Conservation (phyloP, 2,113 vertebrate genomes). For the Channa maculata region DNA sequence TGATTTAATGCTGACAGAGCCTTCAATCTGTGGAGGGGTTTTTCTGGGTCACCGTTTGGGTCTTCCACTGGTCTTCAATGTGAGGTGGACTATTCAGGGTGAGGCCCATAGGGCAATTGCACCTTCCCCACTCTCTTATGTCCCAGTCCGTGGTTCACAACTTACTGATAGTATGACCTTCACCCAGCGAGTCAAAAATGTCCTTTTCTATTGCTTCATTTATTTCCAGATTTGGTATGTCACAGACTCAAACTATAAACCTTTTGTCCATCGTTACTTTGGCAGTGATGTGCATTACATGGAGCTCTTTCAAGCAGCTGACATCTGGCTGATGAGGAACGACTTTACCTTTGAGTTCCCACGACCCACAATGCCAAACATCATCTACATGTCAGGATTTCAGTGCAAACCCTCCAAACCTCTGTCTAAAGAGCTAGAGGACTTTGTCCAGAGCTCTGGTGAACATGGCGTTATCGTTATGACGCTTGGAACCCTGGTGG, state of each 20-base stretch:
- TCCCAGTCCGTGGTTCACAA: conserved; percentile 36
- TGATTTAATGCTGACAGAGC: conserved; percentile 70
- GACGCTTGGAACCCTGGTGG: no score
- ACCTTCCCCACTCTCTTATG: conserved; percentile 65
- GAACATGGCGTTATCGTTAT: no score
- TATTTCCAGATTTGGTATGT: conserved; percentile 26
- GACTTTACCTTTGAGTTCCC: conserved; percentile 77
- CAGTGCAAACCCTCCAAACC: conserved; percentile 55
- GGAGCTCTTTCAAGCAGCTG: conserved; percentile 72
- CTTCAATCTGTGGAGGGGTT: conserved; percentile 34
- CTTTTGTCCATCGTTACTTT: conserved; percentile 68
- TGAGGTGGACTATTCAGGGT: conserved; percentile 67
- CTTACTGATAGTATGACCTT: conserved; percentile 73
- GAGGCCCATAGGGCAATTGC: conserved; percentile 59
- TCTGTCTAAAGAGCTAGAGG: no score
- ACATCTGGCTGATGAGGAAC: conserved; percentile 78
- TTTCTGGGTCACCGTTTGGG: conserved; percentile 53
- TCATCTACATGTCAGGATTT: conserved; percentile 75
- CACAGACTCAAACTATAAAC: conserved; percentile 37
- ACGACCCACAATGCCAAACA: conserved; percentile 74
- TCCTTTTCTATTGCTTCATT: conserved; percentile 31
- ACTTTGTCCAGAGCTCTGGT: no score
- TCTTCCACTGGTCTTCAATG: conserved; percentile 72
- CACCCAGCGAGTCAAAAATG: conserved; percentile 44
- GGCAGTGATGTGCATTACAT: conserved; percentile 67